A percentile compares a stretch with the other conserved stretches of the same genome.
Evolutionary conservation across 2,888 invertebrate genomes (phyloP).

Genomic region (Crossocerus cetratus): DNA sequence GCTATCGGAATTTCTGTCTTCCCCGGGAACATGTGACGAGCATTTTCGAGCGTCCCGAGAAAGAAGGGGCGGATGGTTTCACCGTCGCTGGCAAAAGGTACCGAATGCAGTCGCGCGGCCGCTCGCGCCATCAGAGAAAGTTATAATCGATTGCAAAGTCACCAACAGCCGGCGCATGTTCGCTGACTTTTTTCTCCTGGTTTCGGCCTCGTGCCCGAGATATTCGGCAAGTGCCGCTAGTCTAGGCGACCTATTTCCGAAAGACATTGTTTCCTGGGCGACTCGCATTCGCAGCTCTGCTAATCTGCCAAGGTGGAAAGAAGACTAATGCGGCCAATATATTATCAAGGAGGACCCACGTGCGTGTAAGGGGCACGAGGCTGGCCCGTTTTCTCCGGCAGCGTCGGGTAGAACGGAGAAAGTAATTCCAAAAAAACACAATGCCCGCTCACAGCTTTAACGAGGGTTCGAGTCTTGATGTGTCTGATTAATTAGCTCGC

Average conservation of each 20-base stretch:
- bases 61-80: not conserved
- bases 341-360: too few relatives aligned
- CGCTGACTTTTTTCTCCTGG: too few relatives aligned
- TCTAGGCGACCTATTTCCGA: too few relatives aligned
- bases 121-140: not conserved
- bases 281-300: too few relatives aligned
- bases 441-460: slow-evolving; percentile 27
- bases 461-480: slow-evolving; percentile 23
- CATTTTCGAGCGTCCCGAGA: not conserved
- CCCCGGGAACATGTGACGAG: not conserved
- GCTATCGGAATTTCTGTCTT: not conserved
- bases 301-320: too few relatives aligned
- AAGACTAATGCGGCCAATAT: too few relatives aligned
- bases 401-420: slow-evolving; percentile 19
- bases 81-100: not conserved
- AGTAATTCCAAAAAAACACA: slow-evolving; percentile 33
- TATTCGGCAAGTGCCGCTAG: too few relatives aligned
- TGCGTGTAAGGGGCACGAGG: too few relatives aligned
- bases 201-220: too few relatives aligned
- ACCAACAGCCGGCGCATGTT: not conserved
- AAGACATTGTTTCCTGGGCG: too few relatives aligned
- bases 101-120: not conserved
- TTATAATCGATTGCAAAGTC: slow-evolving; percentile 1
- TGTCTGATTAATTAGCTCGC: slow-evolving; percentile 21
- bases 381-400: not conserved